Evolutionary conservation across 2,888 invertebrate genomes (phyloP).

Genomic region (Cerceris rybyensis): DNA sequence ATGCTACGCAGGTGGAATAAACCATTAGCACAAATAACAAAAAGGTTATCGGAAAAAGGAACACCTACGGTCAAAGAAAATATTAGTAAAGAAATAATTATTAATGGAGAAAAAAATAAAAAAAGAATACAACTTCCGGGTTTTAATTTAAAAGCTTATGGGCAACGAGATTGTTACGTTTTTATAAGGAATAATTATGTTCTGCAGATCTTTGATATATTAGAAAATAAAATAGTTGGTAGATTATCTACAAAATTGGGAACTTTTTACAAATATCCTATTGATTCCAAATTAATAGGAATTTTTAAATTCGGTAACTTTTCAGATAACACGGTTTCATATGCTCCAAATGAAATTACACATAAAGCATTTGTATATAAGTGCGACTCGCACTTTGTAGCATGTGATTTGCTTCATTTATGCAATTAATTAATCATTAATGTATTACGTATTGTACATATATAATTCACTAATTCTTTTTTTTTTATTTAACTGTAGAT

Average conservation of each 20-base stretch:
- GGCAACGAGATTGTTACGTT: constrained; percentile 9
- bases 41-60: too few relatives aligned
- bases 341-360: too few relatives aligned
- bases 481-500: too few relatives aligned
- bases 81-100: too few relatives aligned
- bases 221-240: constrained; percentile 20
- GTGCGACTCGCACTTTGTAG: constrained; percentile 10
- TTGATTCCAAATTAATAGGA: constrained; percentile 17
- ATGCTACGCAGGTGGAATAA: too few relatives aligned
- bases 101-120: too few relatives aligned
- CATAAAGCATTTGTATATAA: constrained; percentile 18
- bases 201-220: constrained; percentile 19
- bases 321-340: too few relatives aligned
- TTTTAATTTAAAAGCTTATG: constrained; percentile 23
- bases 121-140: constrained; percentile 30
- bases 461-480: constrained; percentile 2
- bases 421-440: constrained; percentile 9
- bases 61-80: too few relatives aligned
- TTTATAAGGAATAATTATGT: constrained; percentile 13
- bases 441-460: constrained; percentile 4
- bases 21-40: too few relatives aligned
- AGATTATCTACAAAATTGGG: constrained; percentile 21
- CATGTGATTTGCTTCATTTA: constrained; percentile 12
- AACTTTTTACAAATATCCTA: constrained; percentile 9
- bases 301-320: background rate